Percentiles rank a stretch among this genome's conserved stretches.
These are phyloP conservation scores for Trichogramma dendrolimi DNA, from an alignment of 2,888 invertebrate species.

Conservation along the genomic window DNA sequence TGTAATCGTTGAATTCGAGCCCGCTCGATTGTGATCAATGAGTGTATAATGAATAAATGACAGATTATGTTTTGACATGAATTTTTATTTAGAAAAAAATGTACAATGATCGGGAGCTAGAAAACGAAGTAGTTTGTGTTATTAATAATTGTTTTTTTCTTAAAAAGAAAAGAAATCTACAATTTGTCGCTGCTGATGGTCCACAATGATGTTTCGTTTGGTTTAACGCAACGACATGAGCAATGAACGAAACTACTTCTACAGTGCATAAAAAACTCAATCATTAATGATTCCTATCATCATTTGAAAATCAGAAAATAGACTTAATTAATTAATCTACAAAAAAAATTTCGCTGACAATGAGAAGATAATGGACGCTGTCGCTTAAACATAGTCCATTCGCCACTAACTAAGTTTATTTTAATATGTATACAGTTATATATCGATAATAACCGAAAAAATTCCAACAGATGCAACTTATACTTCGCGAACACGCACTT, in stretches of 20 bases:
- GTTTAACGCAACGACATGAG: constrained; percentile 13
- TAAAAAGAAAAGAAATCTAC: constrained; percentile 8
- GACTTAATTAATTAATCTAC: constrained; percentile 4
- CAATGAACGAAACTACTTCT: constrained; percentile 19
- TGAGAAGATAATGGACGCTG: not conserved
- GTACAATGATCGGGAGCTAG: constrained; percentile 24
- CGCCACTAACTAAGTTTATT: constrained; percentile 5
- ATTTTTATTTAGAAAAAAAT: constrained; percentile 28
- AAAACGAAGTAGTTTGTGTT: constrained; percentile 16
- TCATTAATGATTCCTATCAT: constrained; percentile 10
- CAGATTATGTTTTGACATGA: constrained; percentile 21
- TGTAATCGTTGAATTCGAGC: constrained; percentile 4
- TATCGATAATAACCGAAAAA: constrained; percentile 19
- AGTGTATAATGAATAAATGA: constrained; percentile 18
- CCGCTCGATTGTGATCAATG: not conserved
- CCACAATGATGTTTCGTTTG: constrained; percentile 7
- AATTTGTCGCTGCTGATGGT: constrained; percentile 17
- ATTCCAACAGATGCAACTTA: constrained; percentile 9
- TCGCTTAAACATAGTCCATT: not conserved
- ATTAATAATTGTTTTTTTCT: constrained; percentile 12
- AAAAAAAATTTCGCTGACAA: constrained; percentile 18
- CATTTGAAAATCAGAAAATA: constrained; percentile 4
- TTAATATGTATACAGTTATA: constrained; percentile 17
- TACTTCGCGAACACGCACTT: constrained; percentile 3
- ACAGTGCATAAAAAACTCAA: constrained; percentile 21